Evolutionary conservation across 2,113 vertebrate species (phyloP).

Genomic region (Ivindomyrus marchei): DNA sequence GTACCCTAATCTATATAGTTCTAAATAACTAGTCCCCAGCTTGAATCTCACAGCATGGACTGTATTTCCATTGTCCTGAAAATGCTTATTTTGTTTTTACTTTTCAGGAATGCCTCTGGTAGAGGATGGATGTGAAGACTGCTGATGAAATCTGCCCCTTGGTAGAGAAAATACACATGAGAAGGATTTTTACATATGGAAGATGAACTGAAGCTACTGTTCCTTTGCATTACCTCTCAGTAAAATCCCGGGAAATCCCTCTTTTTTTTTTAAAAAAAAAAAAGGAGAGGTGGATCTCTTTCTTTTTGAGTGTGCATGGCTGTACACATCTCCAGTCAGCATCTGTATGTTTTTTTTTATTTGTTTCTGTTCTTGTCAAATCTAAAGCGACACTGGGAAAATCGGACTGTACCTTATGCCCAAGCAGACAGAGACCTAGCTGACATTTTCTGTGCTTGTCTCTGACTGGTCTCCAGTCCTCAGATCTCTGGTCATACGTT

Average conservation of each 20-base stretch:
- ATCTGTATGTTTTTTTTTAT: neutral
- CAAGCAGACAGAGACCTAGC: neutral
- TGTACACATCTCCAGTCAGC: neutral
- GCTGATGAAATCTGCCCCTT: neutral
- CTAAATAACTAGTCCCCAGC: neutral
- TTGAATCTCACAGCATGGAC: neutral
- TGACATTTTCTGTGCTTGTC: neutral
- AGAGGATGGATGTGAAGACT: conserved; percentile 59
- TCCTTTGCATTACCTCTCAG: neutral
- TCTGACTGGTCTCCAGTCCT: neutral
- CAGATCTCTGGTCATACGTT: neutral
- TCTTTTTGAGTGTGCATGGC: neutral
- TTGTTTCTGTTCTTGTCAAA: neutral
- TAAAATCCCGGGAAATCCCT: neutral
- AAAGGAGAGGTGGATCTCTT: neutral
- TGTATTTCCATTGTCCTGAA: neutral
- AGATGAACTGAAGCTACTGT: neutral
- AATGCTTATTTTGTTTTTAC: conserved; percentile 14
- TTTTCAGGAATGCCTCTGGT: conserved; percentile 76
- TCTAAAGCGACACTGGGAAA: neutral
- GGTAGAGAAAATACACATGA: neutral
- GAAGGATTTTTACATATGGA: neutral
- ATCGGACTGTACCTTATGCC: neutral
- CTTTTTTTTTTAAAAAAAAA: neutral
- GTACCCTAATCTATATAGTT: neutral